Evolutionary conservation across 1,140 invertebrate species (phyloP), one percentile per base, ranked within the genome.

Genomic region (Mamestra configurata): DNA sequence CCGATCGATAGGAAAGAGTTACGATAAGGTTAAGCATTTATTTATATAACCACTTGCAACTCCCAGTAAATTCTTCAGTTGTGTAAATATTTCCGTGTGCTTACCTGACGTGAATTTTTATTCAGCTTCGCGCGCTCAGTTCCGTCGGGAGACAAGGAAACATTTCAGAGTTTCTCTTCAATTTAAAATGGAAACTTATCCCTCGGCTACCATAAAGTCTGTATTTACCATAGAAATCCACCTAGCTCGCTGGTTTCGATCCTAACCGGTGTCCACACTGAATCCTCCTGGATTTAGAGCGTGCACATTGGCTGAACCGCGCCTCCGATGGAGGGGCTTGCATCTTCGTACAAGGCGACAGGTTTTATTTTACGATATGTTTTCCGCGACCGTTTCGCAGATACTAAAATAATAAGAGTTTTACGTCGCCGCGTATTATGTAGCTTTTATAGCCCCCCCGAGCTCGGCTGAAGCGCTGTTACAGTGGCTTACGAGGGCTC

Each of bases 381-480:
- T 93, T 92, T 90, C 89, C 89, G 86, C 88, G 89, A 89, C 89
- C 85, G 90, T 93, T 94, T 94, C 91, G 86, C 92, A 93, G 92
- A 94, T 94, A 95, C 92, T 94, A 93, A 93, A 95, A 94, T 95
- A 95, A 94, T 95, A 95, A 94, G 90, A 94, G 90, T 92, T 94
- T 93, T 94, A 93, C 88, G 90, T 94, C 86, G 89, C 89, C 92
- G 88, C 91, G 89, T 92, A 94, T 94, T 93, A 95, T 93, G 90
- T 92, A 89, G 89, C 89, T 92, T 95, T 95, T 95, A 93, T 92
- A 87, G 84, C 84, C 89, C 87, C 81, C 84, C 88, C 82, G 87
- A 92, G 90, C 90, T 90, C 88, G 86, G 84, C 90, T 89, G 87
- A 89, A 90, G 88, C 91, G 87, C 87, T 92, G 90, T 93, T 92